These are phyloP conservation scores for Boloria euphrosyne DNA, from an alignment of 2,888 invertebrate genomes.

Conservation along the genomic window DNA sequence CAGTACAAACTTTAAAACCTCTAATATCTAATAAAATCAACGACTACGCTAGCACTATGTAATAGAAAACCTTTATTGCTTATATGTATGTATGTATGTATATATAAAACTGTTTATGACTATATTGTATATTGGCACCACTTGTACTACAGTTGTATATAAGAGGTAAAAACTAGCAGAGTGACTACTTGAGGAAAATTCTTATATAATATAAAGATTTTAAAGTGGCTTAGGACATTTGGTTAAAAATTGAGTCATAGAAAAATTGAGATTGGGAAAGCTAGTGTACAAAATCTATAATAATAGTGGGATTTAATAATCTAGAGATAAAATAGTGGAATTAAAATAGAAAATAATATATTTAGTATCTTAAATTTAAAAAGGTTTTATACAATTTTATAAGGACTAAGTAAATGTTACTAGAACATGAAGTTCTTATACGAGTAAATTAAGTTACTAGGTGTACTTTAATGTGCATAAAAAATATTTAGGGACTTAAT, in stretches of 20 bases:
- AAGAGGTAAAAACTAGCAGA: slow-evolving; percentile 21
- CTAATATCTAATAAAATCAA: slow-evolving; percentile 16
- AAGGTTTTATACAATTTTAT: slow-evolving; percentile 3
- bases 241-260: not conserved
- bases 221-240: slow-evolving; percentile 9
- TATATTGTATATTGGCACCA: slow-evolving; percentile 33
- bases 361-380: not conserved
- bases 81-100: slow-evolving; percentile 22
- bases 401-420: slow-evolving; percentile 16
- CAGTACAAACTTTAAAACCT: slow-evolving; percentile 17
- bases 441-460: not conserved
- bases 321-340: not conserved
- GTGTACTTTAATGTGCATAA: too few species aligned
- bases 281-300: not conserved
- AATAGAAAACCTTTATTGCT: slow-evolving; percentile 18
- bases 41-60: slow-evolving; percentile 15
- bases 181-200: slow-evolving; percentile 14
- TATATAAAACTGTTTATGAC: slow-evolving; percentile 23
- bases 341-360: slow-evolving; percentile 1
- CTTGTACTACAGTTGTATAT: slow-evolving; percentile 24
- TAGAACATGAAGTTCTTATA: not conserved
- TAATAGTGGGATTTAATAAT: too few species aligned
- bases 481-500: too few species aligned
- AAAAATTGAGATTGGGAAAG: slow-evolving; percentile 4
- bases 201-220: slow-evolving; percentile 9